These are phyloP conservation scores for Pocillopora verrucosa DNA, from an alignment of 64 coral and sea anemone genomes.

Conservation along the genomic window DNA sequence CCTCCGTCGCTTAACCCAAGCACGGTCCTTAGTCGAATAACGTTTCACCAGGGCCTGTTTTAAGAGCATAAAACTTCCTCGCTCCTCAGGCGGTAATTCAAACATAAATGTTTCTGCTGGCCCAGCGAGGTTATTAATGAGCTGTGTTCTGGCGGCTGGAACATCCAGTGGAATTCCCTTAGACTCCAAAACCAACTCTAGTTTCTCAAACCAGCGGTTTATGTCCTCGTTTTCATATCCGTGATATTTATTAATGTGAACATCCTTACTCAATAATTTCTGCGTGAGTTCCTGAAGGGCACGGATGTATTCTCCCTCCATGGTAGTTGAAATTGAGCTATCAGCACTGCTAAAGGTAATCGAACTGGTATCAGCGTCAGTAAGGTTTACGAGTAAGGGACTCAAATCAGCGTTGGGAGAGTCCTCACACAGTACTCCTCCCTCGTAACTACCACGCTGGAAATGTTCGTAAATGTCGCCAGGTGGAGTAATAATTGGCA, in stretches of 20 bases:
- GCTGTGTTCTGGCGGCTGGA: not conserved
- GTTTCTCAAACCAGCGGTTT: constrained; percentile 18
- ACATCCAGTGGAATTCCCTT: not conserved
- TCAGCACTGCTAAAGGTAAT: no score
- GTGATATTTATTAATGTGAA: not conserved
- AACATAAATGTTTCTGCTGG: not conserved
- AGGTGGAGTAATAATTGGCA: not conserved
- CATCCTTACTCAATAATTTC: not conserved
- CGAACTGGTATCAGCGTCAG: no score
- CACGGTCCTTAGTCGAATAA: not conserved
- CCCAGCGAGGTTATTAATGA: constrained; percentile 19
- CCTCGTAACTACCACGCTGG: not conserved
- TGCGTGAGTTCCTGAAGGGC: not conserved
- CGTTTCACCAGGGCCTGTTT: not conserved
- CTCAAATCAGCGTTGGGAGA: no score
- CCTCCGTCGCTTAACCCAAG: not conserved
- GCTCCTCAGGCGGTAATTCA: no score
- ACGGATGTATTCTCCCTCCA: not conserved
- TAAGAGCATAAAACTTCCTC: no score
- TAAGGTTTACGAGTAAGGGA: no score
- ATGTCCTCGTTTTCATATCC: constrained; percentile 3
- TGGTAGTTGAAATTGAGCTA: not conserved
- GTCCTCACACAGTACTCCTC: not conserved
- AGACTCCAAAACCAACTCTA: not conserved
- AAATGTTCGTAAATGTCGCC: not conserved